These are phyloP conservation scores for Callyntrura sp. DNA, from an alignment of 2,888 invertebrate species.

Conservation along the genomic window DNA sequence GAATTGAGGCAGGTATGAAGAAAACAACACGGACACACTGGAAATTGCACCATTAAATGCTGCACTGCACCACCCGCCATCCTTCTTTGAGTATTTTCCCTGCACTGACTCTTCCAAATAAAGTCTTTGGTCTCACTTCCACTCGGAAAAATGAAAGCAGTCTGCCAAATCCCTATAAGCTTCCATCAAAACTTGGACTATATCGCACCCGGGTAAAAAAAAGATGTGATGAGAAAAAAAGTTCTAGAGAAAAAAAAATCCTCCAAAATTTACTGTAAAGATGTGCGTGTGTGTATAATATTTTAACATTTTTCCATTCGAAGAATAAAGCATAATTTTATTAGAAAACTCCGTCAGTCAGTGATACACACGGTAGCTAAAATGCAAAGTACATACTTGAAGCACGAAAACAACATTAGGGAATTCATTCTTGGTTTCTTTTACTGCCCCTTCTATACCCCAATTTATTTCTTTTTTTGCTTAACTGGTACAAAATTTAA, in stretches of 20 bases:
- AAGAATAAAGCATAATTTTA: constrained; percentile 2
- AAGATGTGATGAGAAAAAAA: neutral
- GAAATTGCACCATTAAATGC: constrained; percentile 66
- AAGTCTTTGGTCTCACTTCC: neutral
- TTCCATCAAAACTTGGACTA: constrained; percentile 46
- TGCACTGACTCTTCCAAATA: constrained; percentile 25
- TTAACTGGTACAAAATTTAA: constrained; percentile 12
- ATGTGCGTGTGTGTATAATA: neutral
- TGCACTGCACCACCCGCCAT: constrained; percentile 61
- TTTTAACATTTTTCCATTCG: neutral
- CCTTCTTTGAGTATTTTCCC: neutral
- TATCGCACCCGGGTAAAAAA: neutral
- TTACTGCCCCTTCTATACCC: neutral
- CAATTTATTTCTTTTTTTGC: neutral
- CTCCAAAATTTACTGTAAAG: constrained; percentile 46
- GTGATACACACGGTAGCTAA: neutral
- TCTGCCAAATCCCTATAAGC: constrained; percentile 68
- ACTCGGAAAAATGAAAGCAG: constrained; percentile 51
- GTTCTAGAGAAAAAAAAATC: neutral
- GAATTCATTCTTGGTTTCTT: neutral
- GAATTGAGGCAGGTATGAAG: constrained; percentile 9
- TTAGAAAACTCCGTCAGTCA: neutral
- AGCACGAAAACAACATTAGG: neutral
- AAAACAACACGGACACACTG: neutral
- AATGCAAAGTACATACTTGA: neutral